phyloP scores from a whole-genome alignment of 2,113 vertebrate species.

The Zosterops borbonicus region DNA sequence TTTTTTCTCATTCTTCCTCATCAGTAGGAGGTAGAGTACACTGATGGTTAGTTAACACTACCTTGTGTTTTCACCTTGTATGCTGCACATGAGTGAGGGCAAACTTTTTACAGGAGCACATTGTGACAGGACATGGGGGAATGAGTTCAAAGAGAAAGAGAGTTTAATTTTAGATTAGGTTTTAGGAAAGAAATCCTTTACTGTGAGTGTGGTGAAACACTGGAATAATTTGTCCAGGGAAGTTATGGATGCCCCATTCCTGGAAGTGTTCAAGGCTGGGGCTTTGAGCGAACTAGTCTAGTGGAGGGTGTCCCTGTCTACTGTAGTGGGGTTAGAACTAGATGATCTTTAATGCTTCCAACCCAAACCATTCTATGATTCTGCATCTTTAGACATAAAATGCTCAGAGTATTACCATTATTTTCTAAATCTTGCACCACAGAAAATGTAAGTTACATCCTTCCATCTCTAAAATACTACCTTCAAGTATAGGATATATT shows the following conservation, averaged over 20 bases:
- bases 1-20: neutral
- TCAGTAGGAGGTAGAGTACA: neutral
- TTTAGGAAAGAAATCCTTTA: neutral
- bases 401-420: neutral
- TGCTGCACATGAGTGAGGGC: rapidly evolving
- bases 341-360: neutral
- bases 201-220: neutral
- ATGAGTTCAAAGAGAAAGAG: neutral
- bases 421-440: neutral
- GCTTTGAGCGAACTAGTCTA: neutral
- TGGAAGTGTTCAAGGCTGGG: neutral
- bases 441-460: neutral
- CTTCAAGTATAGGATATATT: neutral
- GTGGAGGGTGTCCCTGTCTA: neutral
- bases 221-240: neutral
- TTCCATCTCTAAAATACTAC: neutral
- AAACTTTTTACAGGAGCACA: neutral
- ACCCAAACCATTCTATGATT: neutral
- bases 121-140: neutral
- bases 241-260: neutral
- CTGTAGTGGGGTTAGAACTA: neutral
- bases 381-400: neutral
- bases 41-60: neutral
- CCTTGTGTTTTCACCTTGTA: neutral
- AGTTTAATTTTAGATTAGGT: neutral